Conservation (phyloP, 1,140 invertebrate species). For the Leptoteleia sp. region DNA sequence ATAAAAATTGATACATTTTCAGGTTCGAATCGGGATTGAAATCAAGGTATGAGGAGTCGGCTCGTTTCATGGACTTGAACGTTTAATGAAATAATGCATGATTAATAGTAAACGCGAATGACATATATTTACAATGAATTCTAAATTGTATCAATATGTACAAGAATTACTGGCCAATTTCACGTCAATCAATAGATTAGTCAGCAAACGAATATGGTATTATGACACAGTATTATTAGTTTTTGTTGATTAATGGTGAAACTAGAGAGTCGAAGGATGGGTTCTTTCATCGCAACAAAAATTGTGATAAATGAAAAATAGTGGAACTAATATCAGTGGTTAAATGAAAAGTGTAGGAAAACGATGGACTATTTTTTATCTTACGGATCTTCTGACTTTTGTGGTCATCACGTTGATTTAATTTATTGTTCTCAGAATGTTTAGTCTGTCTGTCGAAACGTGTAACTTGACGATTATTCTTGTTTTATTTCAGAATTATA, state of each 20-base stretch:
- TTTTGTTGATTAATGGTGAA: constrained; percentile 30
- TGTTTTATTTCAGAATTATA: no score
- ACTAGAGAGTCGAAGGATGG: constrained; percentile 3
- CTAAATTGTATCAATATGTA: not conserved
- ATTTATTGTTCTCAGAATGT: not conserved
- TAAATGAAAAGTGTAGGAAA: constrained; percentile 6
- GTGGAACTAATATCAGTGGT: not conserved
- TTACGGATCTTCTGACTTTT: not conserved
- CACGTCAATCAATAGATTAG: constrained; percentile 29
- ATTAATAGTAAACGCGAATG: not conserved
- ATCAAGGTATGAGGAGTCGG: constrained; percentile 1
- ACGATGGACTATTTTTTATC: not conserved
- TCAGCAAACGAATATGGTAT: constrained; percentile 13
- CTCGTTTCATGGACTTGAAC: constrained; percentile 23
- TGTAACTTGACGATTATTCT: not conserved
- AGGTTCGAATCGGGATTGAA: not conserved
- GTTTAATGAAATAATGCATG: not conserved
- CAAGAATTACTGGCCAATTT: constrained; percentile 1
- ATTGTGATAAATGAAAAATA: not conserved
- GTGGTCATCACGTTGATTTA: constrained; percentile 8
- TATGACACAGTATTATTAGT: constrained; percentile 26
- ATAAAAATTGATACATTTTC: constrained; percentile 54
- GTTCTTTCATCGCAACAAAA: not conserved
- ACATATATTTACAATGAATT: not conserved
- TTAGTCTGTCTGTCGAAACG: not conserved